Conservation (phyloP, 2,113 vertebrate genomes). For the Ceyx melanurus region DNA sequence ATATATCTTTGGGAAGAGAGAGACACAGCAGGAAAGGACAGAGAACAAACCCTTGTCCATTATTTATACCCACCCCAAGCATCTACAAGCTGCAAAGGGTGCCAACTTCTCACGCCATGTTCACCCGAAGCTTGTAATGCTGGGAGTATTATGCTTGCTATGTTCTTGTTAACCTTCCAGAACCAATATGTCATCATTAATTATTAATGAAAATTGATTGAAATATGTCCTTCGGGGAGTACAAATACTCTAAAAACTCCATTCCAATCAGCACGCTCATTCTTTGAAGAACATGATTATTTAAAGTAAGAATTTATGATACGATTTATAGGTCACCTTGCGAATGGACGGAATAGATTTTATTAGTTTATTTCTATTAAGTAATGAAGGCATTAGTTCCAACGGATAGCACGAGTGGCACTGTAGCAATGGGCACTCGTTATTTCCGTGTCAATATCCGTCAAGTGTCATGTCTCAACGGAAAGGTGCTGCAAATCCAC, state of each 20-base stretch:
- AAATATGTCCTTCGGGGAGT: background rate
- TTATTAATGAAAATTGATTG: constrained; percentile 1
- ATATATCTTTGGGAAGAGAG: background rate
- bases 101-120: background rate
- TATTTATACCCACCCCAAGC: background rate
- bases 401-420: background rate
- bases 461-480: background rate
- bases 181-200: background rate
- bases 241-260: background rate
- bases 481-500: background rate
- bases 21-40: background rate
- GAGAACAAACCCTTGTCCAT: background rate
- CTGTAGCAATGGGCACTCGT: background rate
- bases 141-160: background rate
- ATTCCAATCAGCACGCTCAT: background rate
- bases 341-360: background rate
- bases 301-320: background rate
- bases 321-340: background rate
- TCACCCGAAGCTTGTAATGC: background rate
- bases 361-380: background rate
- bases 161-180: constrained; percentile 8
- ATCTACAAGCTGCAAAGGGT: background rate
- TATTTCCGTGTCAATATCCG: background rate
- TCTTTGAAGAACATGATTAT: background rate
- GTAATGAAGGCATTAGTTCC: background rate